Conservation (phyloP, 2,797 vertebrate species). For the Thalassophryne amazonica region DNA sequence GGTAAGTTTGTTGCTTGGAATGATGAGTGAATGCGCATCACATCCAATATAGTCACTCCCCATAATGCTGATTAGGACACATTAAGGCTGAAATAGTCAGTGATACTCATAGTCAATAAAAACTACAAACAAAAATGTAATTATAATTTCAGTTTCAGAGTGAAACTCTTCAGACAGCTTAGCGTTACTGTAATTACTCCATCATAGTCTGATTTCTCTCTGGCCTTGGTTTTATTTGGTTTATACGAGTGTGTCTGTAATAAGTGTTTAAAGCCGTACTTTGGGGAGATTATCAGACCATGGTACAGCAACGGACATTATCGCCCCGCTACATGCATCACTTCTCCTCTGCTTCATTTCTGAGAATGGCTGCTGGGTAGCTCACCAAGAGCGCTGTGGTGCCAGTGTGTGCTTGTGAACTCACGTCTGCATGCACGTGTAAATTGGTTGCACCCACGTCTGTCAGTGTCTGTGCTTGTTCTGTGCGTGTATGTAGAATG, state of each 20-base stretch:
- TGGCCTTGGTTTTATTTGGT: constrained; percentile 58
- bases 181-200: constrained; percentile 61
- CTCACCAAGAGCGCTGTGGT: constrained; percentile 45
- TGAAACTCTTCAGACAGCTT: constrained; percentile 50
- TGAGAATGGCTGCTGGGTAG: constrained; percentile 62
- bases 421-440: background rate
- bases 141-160: constrained; percentile 41
- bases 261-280: constrained; percentile 63
- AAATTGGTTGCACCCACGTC: background rate
- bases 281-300: constrained; percentile 67
- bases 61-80: constrained; percentile 35
- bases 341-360: constrained; percentile 59
- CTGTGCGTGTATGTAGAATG: constrained; percentile 65
- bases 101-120: constrained; percentile 13
- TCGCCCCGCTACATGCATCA: constrained; percentile 69
- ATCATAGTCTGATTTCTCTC: constrained; percentile 57
- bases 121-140: constrained; percentile 33
- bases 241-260: constrained; percentile 60
- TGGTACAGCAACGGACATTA: constrained; percentile 65
- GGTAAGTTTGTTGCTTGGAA: background rate
- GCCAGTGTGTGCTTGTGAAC: background rate
- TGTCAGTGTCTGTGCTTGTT: background rate
- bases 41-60: constrained; percentile 25
- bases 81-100: constrained; percentile 34
- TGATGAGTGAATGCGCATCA: background rate